These are phyloP conservation scores for Cristatella mucedo DNA, from an alignment of 2,888 invertebrate species.

Conservation along the genomic window DNA sequence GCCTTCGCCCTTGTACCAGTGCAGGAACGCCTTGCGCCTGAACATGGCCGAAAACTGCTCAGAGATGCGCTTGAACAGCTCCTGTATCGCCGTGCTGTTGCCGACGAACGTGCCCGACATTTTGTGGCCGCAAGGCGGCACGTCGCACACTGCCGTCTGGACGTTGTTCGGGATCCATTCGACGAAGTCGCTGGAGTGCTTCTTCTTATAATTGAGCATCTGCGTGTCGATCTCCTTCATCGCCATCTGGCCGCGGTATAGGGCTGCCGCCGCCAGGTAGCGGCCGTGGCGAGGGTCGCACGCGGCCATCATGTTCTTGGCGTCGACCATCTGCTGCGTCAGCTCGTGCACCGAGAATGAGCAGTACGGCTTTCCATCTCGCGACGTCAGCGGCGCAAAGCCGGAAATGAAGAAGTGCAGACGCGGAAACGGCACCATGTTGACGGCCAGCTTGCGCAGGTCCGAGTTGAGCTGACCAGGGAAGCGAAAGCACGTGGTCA, in stretches of 20 bases:
- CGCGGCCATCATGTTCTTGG: too few species aligned
- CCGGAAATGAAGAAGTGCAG: too few species aligned
- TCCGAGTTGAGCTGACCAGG: too few species aligned
- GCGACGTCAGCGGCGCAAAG: too few species aligned
- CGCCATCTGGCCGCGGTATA: conserved; percentile 8
- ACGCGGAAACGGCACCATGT: too few species aligned
- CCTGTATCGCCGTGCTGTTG: too few species aligned
- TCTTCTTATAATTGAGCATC: conserved; percentile 9
- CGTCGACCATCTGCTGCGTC: conserved; percentile 9
- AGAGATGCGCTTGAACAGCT: too few species aligned
- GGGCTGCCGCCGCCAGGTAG: conserved; percentile 8
- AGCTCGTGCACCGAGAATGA: background rate
- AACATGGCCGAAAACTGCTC: conserved; percentile 11
- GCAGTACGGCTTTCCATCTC: conserved; percentile 1
- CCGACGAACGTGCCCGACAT: too few species aligned
- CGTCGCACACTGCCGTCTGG: conserved; percentile 10
- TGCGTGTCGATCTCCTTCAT: conserved; percentile 10
- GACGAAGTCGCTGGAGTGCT: conserved; percentile 8
- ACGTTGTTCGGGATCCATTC: conserved; percentile 12
- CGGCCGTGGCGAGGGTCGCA: too few species aligned
- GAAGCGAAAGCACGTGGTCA: too few species aligned
- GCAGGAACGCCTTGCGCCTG: conserved; percentile 11
- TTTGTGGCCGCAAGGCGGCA: conserved; percentile 5
- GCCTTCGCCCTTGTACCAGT: conserved; percentile 11
- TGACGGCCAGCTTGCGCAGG: too few species aligned